Conservation (phyloP, 2,888 invertebrate genomes). For the Omphaloscelis lunosa region DNA sequence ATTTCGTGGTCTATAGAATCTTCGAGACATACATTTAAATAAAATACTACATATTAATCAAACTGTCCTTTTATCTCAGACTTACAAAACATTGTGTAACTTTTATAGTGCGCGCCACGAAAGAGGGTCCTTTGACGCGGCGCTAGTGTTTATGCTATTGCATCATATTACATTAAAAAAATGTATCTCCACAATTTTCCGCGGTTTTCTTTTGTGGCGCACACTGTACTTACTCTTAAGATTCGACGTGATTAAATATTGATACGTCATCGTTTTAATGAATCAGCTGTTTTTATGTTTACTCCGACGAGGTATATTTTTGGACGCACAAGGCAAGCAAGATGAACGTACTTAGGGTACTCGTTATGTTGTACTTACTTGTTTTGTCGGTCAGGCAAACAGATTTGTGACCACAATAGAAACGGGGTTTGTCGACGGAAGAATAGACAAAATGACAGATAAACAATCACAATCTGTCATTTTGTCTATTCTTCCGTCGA, state of each 20-base stretch:
- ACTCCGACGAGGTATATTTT: slow-evolving; percentile 23
- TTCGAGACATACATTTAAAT: slow-evolving; percentile 17
- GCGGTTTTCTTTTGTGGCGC: too few species aligned
- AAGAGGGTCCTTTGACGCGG: too few species aligned
- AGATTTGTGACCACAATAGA: too few species aligned
- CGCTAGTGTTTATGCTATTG: too few species aligned
- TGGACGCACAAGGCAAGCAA: slow-evolving; percentile 21
- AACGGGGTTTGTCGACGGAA: too few species aligned
- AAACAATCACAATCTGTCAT: too few species aligned
- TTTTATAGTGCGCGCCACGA: too few species aligned
- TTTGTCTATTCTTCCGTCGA: too few species aligned
- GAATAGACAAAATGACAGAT: too few species aligned
- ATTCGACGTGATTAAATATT: not conserved
- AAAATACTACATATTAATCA: not conserved
- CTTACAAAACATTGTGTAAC: slow-evolving; percentile 54
- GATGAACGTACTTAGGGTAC: not conserved
- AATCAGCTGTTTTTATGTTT: slow-evolving; percentile 30
- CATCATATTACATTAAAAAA: too few species aligned
- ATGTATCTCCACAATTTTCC: too few species aligned
- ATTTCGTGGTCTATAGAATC: slow-evolving; percentile 1
- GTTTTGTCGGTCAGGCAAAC: not conserved
- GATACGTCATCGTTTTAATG: slow-evolving; percentile 19
- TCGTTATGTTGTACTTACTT: too few species aligned
- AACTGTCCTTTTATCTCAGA: not conserved
- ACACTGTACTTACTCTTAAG: not conserved